These are phyloP conservation scores for Prorops nasuta DNA, from an alignment of 1,140 invertebrate genomes.

Conservation along the genomic window DNA sequence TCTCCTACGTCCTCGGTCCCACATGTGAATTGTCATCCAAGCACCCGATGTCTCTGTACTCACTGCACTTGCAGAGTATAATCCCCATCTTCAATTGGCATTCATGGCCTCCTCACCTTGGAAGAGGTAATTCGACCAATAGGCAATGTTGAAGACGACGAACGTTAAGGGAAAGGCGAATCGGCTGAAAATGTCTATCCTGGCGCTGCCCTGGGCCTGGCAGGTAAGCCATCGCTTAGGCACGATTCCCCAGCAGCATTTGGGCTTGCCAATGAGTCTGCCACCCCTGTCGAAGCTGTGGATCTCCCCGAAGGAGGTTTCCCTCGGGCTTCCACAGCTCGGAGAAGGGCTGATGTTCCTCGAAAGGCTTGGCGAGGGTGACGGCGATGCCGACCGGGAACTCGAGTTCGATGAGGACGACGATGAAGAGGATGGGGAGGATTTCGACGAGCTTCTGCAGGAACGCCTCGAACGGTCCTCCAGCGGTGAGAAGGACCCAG, in stretches of 20 bases:
- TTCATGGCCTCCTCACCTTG: conserved; percentile 34
- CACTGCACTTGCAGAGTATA: too few species aligned
- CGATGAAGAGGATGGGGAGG: conserved; percentile 15
- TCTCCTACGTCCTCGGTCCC: too few species aligned
- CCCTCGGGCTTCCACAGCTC: too few species aligned
- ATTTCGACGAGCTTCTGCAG: conserved; percentile 19
- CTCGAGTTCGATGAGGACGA: conserved; percentile 14
- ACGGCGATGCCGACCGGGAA: conserved; percentile 16
- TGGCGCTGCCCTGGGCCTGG: conserved; percentile 82
- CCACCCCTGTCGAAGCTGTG: background rate
- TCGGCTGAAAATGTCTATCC: conserved; percentile 91
- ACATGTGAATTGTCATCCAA: too few species aligned
- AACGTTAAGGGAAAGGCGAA: conserved; percentile 92
- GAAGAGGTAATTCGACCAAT: conserved; percentile 89
- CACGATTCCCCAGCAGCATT: conserved; percentile 38
- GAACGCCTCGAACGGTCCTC: conserved; percentile 3
- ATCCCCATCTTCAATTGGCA: too few species aligned
- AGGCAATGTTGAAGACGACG: conserved; percentile 90
- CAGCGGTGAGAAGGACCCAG: conserved; percentile 16
- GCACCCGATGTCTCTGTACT: too few species aligned
- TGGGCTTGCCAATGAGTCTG: conserved; percentile 17
- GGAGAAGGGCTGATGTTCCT: too few species aligned
- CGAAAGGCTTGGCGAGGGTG: conserved; percentile 28
- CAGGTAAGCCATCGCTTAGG: conserved; percentile 79
- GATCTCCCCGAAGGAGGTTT: background rate